Conservation (phyloP, 37 sponge, comb jelly and placozoan genomes). For the Eunapius fragilis region DNA sequence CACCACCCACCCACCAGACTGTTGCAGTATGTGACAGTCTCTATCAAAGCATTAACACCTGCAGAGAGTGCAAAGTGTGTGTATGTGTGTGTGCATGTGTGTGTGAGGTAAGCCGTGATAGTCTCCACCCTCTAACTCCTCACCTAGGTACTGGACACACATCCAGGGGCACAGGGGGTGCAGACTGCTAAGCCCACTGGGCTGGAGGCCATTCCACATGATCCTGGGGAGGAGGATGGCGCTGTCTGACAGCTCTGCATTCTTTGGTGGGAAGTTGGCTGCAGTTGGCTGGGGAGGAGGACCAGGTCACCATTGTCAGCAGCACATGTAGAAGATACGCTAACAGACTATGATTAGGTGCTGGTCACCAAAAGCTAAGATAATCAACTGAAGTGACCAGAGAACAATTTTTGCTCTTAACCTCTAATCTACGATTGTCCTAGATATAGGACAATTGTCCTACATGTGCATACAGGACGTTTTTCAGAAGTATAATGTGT, state of each 20-base stretch:
- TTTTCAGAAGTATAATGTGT: too few species aligned
- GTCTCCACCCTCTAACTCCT: conserved; percentile 2
- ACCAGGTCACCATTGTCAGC: too few species aligned
- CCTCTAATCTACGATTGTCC: too few species aligned
- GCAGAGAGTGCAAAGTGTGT: not conserved
- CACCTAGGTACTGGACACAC: conserved; percentile 70
- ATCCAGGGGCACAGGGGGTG: conserved; percentile 63
- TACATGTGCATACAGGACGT: too few species aligned
- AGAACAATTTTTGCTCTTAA: too few species aligned
- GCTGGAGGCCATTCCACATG: conserved; percentile 44
- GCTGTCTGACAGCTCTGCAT: conserved; percentile 9
- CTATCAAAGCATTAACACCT: conserved; percentile 58
- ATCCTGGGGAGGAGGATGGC: conserved; percentile 36
- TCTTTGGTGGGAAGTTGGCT: conserved; percentile 36
- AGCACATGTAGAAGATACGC: too few species aligned
- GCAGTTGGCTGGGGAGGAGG: conserved; percentile 4
- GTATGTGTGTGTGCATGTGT: too few species aligned
- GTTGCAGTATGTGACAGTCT: conserved; percentile 65
- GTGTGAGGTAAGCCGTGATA: too few species aligned
- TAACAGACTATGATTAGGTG: too few species aligned
- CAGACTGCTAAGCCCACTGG: conserved; percentile 17
- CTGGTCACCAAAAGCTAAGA: too few species aligned
- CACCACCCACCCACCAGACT: conserved; percentile 41
- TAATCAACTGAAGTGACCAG: too few species aligned
- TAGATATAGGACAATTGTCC: too few species aligned